Base-by-base conservation (phyloP, 2,888 invertebrate genomes). In the Orthosia incerta region DNA sequence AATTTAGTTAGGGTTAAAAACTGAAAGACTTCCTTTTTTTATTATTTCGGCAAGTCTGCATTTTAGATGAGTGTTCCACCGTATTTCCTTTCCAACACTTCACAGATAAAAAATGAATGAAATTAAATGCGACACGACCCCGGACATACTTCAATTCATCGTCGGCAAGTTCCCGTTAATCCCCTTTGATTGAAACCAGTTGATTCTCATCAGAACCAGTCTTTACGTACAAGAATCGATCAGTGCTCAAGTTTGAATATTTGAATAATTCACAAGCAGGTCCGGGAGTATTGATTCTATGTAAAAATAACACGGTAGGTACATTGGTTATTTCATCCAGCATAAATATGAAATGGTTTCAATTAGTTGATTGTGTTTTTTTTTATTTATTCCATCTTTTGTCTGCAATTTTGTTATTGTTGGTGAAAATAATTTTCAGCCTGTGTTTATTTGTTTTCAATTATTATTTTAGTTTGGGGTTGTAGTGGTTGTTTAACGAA, bases 261-360 rank as follows among this genome's bases (percentile, higher is more conserved):
- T 87, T 88, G 86, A 90, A 91, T 91, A 87, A 89, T 89, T 91
- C 82, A 89, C 80, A 65, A 62, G 80, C 75, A 71, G 62, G 74
- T 82, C 70, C 76, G 76, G 76, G 78, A 73, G 77, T 87, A 89
- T 89, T 86, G 89, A 89, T 90, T 89, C 80, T 82, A 81, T 84
- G 64, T 83, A 87, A 87, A 90, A 88, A 88, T 86, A 86, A 82
- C 75, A 81, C 61, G 64, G 72, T 18, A 80, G 64, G 72, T 18
- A 80, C 76, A 74, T 80, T 80, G 68, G 60, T 77, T 76, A 80
- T 77, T 76, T 75, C n/a, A 79, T 65, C 76, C 57, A 62, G 18
- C 20, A 74, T 84, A 67, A 86, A 78, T 79, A 76, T 86, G 69
- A 78, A 80, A 75, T 64, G 62, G 72, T 50, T 62, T 63, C 31